Percentiles rank a stretch among this genome's conserved stretches.
These are phyloP conservation scores for Cirrhinus mrigala DNA, from an alignment of 2,797 vertebrate species.

Conservation along the genomic window DNA sequence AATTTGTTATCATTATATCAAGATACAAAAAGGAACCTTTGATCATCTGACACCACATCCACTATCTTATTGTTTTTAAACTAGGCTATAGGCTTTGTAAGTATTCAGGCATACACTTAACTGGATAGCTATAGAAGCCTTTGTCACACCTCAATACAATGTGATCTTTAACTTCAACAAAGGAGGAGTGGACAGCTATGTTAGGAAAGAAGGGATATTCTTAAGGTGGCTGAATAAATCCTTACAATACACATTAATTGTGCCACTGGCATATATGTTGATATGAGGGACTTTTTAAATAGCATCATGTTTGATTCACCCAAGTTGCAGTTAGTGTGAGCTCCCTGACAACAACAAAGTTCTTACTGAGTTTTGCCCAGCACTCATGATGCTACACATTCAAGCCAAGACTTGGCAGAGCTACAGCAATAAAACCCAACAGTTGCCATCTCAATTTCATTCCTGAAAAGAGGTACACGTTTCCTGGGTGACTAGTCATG, in stretches of 20 bases:
- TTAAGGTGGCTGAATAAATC: background rate
- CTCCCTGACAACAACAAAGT: constrained; percentile 30
- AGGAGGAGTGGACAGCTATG: background rate
- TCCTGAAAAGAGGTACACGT: constrained; percentile 9
- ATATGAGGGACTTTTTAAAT: background rate
- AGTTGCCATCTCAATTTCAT: constrained; percentile 7
- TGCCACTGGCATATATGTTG: background rate
- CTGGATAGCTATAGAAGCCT: background rate
- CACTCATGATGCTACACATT: constrained; percentile 30
- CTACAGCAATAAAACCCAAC: background rate
- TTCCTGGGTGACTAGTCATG: constrained; percentile 33
- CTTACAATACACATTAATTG: background rate
- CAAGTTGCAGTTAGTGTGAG: constrained; percentile 29
- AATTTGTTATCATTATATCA: background rate
- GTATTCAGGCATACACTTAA: background rate
- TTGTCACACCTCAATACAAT: background rate
- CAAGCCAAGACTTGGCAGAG: constrained; percentile 24
- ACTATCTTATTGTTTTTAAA: background rate
- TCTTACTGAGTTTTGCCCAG: constrained; percentile 42
- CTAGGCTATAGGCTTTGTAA: background rate
- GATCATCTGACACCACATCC: background rate
- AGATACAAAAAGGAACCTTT: background rate
- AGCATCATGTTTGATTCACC: background rate
- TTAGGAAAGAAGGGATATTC: background rate
- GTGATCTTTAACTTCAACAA: background rate